Evolutionary conservation across 53 echinoderm and acorn worm species (phyloP), one percentile per base, ranked within the genome.

Genomic region (Echinarachnius parma): DNA sequence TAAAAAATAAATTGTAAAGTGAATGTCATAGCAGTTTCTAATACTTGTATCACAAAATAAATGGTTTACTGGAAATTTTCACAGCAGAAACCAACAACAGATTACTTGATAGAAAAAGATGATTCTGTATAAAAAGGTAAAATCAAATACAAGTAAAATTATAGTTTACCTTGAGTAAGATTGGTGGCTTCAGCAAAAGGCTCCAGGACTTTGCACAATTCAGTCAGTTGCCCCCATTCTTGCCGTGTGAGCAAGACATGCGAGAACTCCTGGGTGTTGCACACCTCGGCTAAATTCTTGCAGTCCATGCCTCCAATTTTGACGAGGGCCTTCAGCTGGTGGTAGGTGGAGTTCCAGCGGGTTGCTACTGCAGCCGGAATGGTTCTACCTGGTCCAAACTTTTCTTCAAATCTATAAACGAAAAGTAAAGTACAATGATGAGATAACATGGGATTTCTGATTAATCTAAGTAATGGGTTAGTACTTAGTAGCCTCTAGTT

Each of bases 311-410:
- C 31, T 56, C 22, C 57, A 21, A 56, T 16, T 26, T 4, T 56
- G 15, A 81, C 13, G 22, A 75, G 58, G n/a, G 62, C 26, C 77
- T 25, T 36, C 42, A 77, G 46, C 45, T 62, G 77, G 48, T 61
- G 62, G 39, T 39, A 50, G 5, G 32, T 20, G 5, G 63, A 63
- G 34, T 78, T 78, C 77, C 77, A 77, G 16, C 78, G 26, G 4
- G 78, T 78, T 2, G 63, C 27, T 5, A 45, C 48, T 16, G 78
- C 32, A 29, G 77, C 44, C 9, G 61, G 62, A 19, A 77, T 77
- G 26, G 47, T 49, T 28, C 64, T 29, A 31, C 34, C 33, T 3
- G 16, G 5, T 15, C 61, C 61, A 34, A 61, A 61, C 39, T 23
- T 21, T 8, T 18, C 15, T 22, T 42, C 61, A 76, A 61, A 61